Evolutionary conservation across 2,888 invertebrate species (phyloP).

Genomic region (Bimastos eiseni): DNA sequence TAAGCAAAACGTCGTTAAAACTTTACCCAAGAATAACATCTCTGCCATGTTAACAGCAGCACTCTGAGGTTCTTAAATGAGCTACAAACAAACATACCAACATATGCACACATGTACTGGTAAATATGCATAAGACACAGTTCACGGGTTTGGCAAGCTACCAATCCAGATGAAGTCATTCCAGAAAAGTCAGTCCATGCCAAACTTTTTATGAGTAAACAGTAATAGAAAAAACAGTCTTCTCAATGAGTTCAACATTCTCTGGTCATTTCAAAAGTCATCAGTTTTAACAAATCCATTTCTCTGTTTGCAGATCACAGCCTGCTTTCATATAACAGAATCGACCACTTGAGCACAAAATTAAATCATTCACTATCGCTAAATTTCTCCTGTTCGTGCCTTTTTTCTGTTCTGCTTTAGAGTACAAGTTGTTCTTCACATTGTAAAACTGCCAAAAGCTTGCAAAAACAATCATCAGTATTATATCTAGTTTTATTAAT

Average conservation of each 20-base stretch:
- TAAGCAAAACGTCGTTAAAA: too few relatives aligned
- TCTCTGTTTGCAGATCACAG: neutral
- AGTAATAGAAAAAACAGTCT: neutral
- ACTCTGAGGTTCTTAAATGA: neutral
- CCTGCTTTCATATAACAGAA: neutral
- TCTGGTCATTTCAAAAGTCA: neutral
- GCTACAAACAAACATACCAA: neutral
- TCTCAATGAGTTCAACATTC: neutral
- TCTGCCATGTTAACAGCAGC: neutral
- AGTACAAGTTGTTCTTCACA: neutral
- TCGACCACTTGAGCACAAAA: neutral
- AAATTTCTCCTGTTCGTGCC: neutral
- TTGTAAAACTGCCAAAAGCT: neutral
- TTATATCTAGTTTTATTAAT: conserved; percentile 3
- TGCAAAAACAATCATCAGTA: conserved; percentile 9
- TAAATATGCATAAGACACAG: conserved; percentile 8
- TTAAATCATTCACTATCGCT: neutral
- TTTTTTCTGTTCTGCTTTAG: neutral
- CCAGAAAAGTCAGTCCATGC: neutral
- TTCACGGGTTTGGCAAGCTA: neutral
- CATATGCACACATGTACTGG: neutral
- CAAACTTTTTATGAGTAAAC: neutral
- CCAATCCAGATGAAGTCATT: neutral
- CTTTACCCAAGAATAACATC: neutral
- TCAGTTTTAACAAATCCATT: neutral